A percentile compares a stretch with the other conserved stretches of the same genome.
Evolutionary conservation across 1,140 invertebrate genomes (phyloP).

Genomic region (Ostrea denselamellosa): DNA sequence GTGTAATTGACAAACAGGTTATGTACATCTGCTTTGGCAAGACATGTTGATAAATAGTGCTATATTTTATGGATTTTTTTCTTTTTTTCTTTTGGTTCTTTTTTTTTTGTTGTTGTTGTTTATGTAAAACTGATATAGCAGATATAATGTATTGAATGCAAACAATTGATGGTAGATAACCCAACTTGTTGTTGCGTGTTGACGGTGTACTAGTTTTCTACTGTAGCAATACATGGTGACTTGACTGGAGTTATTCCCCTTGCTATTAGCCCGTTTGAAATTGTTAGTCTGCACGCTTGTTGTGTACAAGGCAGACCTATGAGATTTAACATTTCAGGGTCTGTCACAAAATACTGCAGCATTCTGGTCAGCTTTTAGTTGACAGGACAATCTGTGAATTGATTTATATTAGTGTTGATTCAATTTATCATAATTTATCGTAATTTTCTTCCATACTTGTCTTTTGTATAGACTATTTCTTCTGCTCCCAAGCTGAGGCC

Average conservation of each 20-base stretch:
- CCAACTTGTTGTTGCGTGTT: slow-evolving; percentile 21
- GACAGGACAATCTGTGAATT: not conserved
- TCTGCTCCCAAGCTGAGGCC: not conserved
- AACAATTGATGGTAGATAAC: slow-evolving; percentile 20
- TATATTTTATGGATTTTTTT: slow-evolving; percentile 33
- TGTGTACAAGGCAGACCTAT: not conserved
- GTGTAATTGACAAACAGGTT: not conserved
- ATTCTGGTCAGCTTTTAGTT: slow-evolving; percentile 1
- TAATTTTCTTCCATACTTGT: slow-evolving; percentile 10
- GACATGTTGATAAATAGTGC: slow-evolving; percentile 1
- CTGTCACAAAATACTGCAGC: slow-evolving; percentile 9
- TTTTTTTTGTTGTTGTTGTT: too few species aligned
- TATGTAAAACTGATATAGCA: slow-evolving; percentile 3
- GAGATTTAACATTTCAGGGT: not conserved
- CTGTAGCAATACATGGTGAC: slow-evolving; percentile 28
- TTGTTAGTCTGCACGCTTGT: slow-evolving; percentile 28
- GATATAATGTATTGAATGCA: slow-evolving; percentile 25
- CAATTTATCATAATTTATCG: slow-evolving; percentile 12
- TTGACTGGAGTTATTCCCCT: slow-evolving; percentile 16
- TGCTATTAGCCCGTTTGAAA: slow-evolving; percentile 9
- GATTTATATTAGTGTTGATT: not conserved
- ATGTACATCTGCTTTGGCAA: slow-evolving; percentile 1
- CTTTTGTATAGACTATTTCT: not conserved
- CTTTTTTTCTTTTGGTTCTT: too few species aligned
- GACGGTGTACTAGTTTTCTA: slow-evolving; percentile 13